Percentiles rank a stretch among this genome's conserved stretches.
Evolutionary conservation across 2,888 invertebrate genomes (phyloP).

Genomic region (Napeogenes sylphis): DNA sequence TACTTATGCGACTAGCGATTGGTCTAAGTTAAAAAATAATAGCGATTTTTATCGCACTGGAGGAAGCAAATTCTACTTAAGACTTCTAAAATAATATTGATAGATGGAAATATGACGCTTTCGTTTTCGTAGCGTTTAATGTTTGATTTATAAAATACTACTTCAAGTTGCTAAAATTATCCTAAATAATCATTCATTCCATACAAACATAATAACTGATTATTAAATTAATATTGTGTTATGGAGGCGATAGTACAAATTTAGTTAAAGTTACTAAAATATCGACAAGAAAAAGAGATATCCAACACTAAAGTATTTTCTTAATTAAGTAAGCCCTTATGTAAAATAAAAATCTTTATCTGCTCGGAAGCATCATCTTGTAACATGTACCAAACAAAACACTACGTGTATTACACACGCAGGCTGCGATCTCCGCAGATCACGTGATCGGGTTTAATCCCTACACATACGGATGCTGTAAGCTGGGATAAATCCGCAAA

Average conservation of each 20-base stretch:
- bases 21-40: constrained; percentile 33
- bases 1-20: constrained; percentile 54
- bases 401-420: constrained; percentile 63
- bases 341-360: not conserved
- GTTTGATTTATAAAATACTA: too few relatives aligned
- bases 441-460: constrained; percentile 62
- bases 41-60: not conserved
- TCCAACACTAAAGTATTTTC: too few relatives aligned
- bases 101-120: too few relatives aligned
- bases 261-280: too few relatives aligned
- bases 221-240: too few relatives aligned
- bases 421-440: constrained; percentile 54
- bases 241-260: too few relatives aligned
- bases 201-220: too few relatives aligned
- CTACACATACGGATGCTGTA: constrained; percentile 53
- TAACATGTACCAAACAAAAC: constrained; percentile 36
- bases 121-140: too few relatives aligned
- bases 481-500: constrained; percentile 56
- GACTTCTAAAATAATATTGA: not conserved
- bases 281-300: too few relatives aligned
- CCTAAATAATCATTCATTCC: too few relatives aligned
- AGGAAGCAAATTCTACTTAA: not conserved
- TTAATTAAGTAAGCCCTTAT: too few relatives aligned
- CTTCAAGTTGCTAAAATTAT: too few relatives aligned
- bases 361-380: constrained; percentile 14